Evolutionary conservation across 1,140 invertebrate genomes (phyloP).

Genomic region (Camponotus pennsylvanicus): DNA sequence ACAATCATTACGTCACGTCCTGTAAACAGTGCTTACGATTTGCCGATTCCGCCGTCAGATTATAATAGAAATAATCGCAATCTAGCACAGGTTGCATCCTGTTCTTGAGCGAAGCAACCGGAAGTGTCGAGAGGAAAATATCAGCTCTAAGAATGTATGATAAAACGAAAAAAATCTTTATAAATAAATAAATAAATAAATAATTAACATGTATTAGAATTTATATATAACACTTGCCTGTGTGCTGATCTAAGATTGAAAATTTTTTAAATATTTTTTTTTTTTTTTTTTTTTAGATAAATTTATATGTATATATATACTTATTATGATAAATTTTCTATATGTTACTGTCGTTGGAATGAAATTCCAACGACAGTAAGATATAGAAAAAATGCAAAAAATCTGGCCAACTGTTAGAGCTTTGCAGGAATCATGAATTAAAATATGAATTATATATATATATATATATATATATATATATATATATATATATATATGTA

Average conservation of each 20-base stretch:
- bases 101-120: neutral
- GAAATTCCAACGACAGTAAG: too few species aligned
- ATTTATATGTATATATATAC: too few species aligned
- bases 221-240: neutral
- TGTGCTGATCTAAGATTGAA: neutral
- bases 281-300: too few species aligned
- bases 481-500: too few species aligned
- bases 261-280: too few species aligned
- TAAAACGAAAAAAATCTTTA: neutral
- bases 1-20: conserved; percentile 58
- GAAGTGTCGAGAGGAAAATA: neutral
- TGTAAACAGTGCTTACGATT: conserved; percentile 64
- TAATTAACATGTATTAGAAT: neutral
- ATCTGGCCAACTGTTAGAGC: too few species aligned
- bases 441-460: too few species aligned
- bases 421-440: too few species aligned
- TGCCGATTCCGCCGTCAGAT: conserved; percentile 48
- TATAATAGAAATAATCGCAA: conserved; percentile 62
- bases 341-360: too few species aligned
- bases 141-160: neutral
- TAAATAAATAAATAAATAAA: neutral
- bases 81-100: conserved; percentile 60
- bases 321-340: too few species aligned
- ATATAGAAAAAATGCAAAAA: too few species aligned
- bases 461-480: too few species aligned